phyloP scores from a whole-genome alignment of 2,113 vertebrate genomes.

The Ophiodon elongatus region DNA sequence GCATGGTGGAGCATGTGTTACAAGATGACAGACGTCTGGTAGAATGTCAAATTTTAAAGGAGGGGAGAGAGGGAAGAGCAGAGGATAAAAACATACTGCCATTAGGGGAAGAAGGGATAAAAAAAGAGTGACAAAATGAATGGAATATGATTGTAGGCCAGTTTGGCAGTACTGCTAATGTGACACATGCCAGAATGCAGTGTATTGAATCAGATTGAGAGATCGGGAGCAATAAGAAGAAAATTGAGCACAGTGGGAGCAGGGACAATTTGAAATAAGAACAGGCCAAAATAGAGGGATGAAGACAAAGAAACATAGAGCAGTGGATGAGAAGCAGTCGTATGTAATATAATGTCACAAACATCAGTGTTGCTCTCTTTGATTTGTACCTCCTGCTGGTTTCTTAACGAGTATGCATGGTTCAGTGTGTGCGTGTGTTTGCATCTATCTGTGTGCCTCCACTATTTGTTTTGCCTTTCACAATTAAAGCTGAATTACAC shows the following conservation, averaged over 20 bases:
- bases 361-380: slow-evolving; percentile 5
- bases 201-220: slow-evolving; percentile 41
- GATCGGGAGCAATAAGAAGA: slow-evolving; percentile 17
- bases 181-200: slow-evolving; percentile 45
- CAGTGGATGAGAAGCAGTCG: neutral
- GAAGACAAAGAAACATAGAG: slow-evolving; percentile 14
- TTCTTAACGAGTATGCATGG: slow-evolving; percentile 36
- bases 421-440: slow-evolving; percentile 36
- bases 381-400: slow-evolving; percentile 33
- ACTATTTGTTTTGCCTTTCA: slow-evolving; percentile 64
- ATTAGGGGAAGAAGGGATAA: slow-evolving; percentile 27
- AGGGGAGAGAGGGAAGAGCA: slow-evolving; percentile 12
- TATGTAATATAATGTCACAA: slow-evolving; percentile 26
- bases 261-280: slow-evolving; percentile 25
- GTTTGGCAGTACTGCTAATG: slow-evolving; percentile 38
- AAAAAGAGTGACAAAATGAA: slow-evolving; percentile 44
- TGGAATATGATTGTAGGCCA: slow-evolving; percentile 40
- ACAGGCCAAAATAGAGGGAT: slow-evolving; percentile 4
- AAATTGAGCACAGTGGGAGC: neutral
- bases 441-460: slow-evolving; percentile 25
- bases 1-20: slow-evolving; percentile 73
- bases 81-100: slow-evolving; percentile 41
- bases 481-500: slow-evolving; percentile 70
- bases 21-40: slow-evolving; percentile 62
- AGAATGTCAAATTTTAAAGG: slow-evolving; percentile 66